Base-by-base conservation (phyloP, 2,797 vertebrate genomes). In the Pipistrellus nathusii region DNA sequence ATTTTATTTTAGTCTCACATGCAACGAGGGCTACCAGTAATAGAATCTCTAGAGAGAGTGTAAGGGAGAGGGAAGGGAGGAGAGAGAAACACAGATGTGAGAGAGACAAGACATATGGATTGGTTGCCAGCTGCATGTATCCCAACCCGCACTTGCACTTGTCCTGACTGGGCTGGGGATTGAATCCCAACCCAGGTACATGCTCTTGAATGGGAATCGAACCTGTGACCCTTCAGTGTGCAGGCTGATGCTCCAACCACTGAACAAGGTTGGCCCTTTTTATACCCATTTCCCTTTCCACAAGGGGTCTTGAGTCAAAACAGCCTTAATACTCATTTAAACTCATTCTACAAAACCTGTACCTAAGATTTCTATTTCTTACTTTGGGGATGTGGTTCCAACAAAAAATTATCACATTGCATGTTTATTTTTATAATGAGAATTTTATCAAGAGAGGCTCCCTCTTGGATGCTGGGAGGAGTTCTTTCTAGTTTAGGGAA, bases 371-470 rank as follows among this genome's bases (percentile, higher is more conserved):
- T 81, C n/a, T 73, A 72, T 71, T 77, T 46, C 73, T 75, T 89
- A 48, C 41, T 95, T 89, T 48, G 71, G 23, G 32, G 41, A 55
- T 72, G 27, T 55, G 41, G 57, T 66, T 73, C 62, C 68, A 87
- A 13, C 32, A 10, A 77, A 80, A 76, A 93, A 73, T 81, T 18
- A 86, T 11, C 55, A 72, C 59, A 23, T 91, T 82, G 27, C 27
- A 80, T n/a, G 59, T 77, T 88, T 73, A 88, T 38, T 12, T 92
- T 88, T 82, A 71, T 55, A 80, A 78, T 8, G 17, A 94, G 21
- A 87, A 15, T 78, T 86, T 89, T 44, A 51, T 18, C 48, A 83
- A 68, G 55, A 64, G 89, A 89, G 41, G 35, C 66, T 81, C 55
- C 23, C 18, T 85, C 14, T 59, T 81, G 21, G n/a, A 32, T 3